phyloP scores from a whole-genome alignment of 2,797 vertebrate genomes.

The Sebastiscus albofasciatus region DNA sequence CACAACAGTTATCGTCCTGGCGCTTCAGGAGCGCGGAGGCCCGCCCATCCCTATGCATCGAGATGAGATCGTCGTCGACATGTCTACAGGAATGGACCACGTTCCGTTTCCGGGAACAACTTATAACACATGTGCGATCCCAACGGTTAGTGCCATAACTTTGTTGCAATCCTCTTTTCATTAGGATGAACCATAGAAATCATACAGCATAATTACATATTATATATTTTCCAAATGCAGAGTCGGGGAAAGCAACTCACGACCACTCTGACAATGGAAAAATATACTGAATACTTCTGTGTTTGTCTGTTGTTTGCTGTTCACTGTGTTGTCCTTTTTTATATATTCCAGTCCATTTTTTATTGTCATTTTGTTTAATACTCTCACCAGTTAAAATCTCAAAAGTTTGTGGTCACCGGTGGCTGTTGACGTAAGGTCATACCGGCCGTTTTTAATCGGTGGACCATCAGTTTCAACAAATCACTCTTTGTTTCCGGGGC shows the following conservation, averaged over 20 bases:
- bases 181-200: background rate
- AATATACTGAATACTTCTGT: conserved; percentile 27
- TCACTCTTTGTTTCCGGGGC: conserved; percentile 75
- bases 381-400: conserved; percentile 20
- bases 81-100: conserved; percentile 88
- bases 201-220: background rate
- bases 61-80: conserved; percentile 92
- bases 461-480: conserved; percentile 58
- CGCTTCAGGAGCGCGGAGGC: conserved; percentile 85
- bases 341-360: conserved; percentile 44
- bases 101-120: conserved; percentile 85
- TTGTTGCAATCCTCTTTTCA: conserved; percentile 3
- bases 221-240: conserved; percentile 35
- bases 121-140: conserved; percentile 82
- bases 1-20: conserved; percentile 95
- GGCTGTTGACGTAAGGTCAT: conserved; percentile 40
- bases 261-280: conserved; percentile 12
- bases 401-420: conserved; percentile 9
- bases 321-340: conserved; percentile 50
- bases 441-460: conserved; percentile 33
- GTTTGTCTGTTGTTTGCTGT: conserved; percentile 42
- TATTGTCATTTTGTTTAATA: conserved; percentile 35
- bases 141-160: conserved; percentile 59
- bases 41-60: conserved; percentile 78
- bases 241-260: conserved; percentile 2